A percentile compares a stretch with the other conserved stretches of the same genome.
Conservation (phyloP, 2,113 vertebrate species). For the Diadophis punctatus region DNA sequence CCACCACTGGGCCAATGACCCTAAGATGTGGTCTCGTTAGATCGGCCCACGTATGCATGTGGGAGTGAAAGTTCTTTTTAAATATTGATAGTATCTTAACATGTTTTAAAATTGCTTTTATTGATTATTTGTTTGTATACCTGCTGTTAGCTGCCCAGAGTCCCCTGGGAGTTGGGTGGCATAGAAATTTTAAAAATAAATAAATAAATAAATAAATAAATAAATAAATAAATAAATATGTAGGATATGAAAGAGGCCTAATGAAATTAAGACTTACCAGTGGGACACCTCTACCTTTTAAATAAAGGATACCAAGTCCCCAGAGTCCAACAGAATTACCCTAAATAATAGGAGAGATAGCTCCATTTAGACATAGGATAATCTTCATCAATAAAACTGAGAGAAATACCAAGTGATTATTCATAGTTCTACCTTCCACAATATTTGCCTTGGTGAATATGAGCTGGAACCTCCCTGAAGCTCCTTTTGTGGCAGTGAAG, state of each 20-base stretch:
- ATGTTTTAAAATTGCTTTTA: too few relatives aligned
- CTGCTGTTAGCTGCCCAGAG: too few relatives aligned
- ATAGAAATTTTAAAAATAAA: too few relatives aligned
- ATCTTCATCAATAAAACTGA: neutral
- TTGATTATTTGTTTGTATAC: too few relatives aligned
- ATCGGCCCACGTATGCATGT: too few relatives aligned
- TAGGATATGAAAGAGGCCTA: neutral
- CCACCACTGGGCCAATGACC: too few relatives aligned
- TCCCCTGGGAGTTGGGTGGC: too few relatives aligned
- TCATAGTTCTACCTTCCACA: neutral
- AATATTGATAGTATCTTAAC: too few relatives aligned
- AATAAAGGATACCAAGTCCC: slow-evolving; percentile 63
- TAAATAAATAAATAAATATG: too few relatives aligned
- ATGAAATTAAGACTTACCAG: slow-evolving; percentile 52
- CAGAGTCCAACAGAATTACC: slow-evolving; percentile 64
- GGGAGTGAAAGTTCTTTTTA: too few relatives aligned
- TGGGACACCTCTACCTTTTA: slow-evolving; percentile 64
- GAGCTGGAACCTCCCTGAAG: neutral
- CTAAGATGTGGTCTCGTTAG: too few relatives aligned
- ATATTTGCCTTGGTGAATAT: neutral
- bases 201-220: too few relatives aligned
- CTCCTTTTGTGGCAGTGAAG: neutral
- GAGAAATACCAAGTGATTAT: neutral
- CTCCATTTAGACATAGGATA: slow-evolving; percentile 1
- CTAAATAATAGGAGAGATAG: slow-evolving; percentile 38